Percentiles rank a stretch among this genome's conserved stretches.
Conservation (phyloP, 2,888 invertebrate genomes). For the Muschampia plurimacula region DNA sequence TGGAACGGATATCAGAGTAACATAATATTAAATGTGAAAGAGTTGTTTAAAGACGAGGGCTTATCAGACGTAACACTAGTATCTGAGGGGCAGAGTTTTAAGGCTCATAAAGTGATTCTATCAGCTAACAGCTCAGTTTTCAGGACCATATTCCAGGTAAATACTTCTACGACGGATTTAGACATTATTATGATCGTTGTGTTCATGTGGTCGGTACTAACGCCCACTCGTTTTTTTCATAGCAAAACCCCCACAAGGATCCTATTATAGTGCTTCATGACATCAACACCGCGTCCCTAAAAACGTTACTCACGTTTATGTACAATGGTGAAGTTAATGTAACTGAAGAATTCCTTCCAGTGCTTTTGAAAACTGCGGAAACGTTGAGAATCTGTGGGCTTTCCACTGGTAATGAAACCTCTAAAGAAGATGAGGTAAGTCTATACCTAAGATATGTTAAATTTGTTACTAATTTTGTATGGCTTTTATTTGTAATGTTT, state of each 20-base stretch:
- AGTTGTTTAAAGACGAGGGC: conserved; percentile 87
- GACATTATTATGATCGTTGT: neutral
- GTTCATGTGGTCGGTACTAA: conserved; percentile 45
- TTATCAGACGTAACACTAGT: conserved; percentile 89
- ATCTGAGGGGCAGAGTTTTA: conserved; percentile 88
- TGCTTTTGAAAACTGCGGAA: conserved; percentile 89
- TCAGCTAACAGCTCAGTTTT: conserved; percentile 89
- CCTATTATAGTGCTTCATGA: conserved; percentile 91
- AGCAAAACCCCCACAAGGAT: conserved; percentile 91
- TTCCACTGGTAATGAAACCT: conserved; percentile 83
- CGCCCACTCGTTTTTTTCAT: conserved; percentile 73
- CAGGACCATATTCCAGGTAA: conserved; percentile 87
- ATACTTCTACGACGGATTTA: neutral
- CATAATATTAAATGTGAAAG: conserved; percentile 87
- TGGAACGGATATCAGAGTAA: conserved; percentile 89
- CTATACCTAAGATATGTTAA: neutral
- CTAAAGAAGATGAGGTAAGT: conserved; percentile 75
- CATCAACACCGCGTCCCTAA: conserved; percentile 88
- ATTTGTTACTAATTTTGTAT: too few species aligned
- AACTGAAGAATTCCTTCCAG: conserved; percentile 88
- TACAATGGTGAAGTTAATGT: conserved; percentile 91
- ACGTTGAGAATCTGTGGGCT: conserved; percentile 89
- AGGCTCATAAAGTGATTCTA: conserved; percentile 89
- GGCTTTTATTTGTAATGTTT: too few species aligned
- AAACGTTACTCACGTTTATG: conserved; percentile 89